Base-by-base conservation (phyloP, 2,888 invertebrate genomes). In the Athalia rosae region DNA sequence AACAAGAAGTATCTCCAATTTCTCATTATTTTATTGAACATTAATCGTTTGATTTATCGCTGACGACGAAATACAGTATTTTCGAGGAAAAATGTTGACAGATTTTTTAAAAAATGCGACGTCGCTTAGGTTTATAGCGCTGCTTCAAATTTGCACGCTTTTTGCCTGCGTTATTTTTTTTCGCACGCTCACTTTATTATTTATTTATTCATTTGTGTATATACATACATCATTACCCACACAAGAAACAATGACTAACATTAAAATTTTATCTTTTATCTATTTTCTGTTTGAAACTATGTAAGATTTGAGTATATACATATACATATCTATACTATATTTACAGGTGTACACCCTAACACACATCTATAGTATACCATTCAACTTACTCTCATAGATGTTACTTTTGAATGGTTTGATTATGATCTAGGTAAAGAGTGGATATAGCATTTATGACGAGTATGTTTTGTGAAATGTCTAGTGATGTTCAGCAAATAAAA, bases 401-500 rank as follows among this genome's bases (percentile, higher is more conserved):
- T 61, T 61, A 74, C 41, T 74, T 3, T 74, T 11, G 48, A 74
- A 74, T 74, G n/a, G 9, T 74, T 74, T 74, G 48, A 28, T 74
- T 50, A 61, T n/a, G 58, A 61, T 48, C n/a, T 74, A 61, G 62
- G 48, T 59, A n/a, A 61, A 59, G 48, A 59, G 11, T 74, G 28
- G 3, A 9, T 58, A n/a, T 5, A 58, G 7, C 43, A 43, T 4
- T 58, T 58, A 13, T 58, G 59, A 61, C 59, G 5, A 13, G 45
- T 77, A 82, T 80, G 81, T 80, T 71, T 82, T 86, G 81, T 83
- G 61, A 78, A 83, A 82, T 82, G 69, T 84, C 83, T 87, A 85
- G 85, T 86, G 85, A 85, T 83, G 79, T 80, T 81, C 76, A 59
- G 83, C 84, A 85, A 88, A 86, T 86, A 87, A 83, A 84, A 86